Conservation (phyloP, 2,888 invertebrate genomes). For the Yponomeuta sedellus region DNA sequence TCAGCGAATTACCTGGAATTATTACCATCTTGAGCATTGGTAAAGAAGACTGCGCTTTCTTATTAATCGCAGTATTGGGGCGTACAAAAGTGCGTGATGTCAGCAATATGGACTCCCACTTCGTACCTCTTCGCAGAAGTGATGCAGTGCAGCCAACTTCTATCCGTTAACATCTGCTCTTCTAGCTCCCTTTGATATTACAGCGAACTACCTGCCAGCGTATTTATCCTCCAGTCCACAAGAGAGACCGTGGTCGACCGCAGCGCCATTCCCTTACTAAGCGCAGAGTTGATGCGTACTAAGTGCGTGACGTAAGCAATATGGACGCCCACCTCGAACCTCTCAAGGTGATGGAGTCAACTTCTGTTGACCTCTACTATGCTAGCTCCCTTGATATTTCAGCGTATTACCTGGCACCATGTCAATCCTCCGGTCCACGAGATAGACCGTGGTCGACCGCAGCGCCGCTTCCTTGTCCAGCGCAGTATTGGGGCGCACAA, state of each 20-base stretch:
- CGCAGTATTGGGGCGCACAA: slow-evolving; percentile 94
- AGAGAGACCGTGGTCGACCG: slow-evolving; percentile 98
- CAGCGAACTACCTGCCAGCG: slow-evolving; percentile 79
- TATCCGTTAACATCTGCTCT: not conserved
- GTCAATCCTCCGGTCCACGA: slow-evolving; percentile 94
- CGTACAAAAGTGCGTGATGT: too few species aligned
- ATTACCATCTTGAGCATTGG: too few species aligned
- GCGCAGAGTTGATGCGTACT: slow-evolving; percentile 92
- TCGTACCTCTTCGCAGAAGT: too few species aligned
- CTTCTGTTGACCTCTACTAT: too few species aligned
- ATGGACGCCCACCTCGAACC: slow-evolving; percentile 91
- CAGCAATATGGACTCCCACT: too few species aligned
- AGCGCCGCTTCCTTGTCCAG: slow-evolving; percentile 94
- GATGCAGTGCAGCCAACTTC: too few species aligned
- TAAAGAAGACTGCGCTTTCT: too few species aligned
- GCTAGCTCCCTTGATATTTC: not conserved
- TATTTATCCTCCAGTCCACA: slow-evolving; percentile 93
- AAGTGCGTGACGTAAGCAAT: slow-evolving; percentile 99
- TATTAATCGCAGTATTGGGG: too few species aligned
- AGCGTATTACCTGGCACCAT: slow-evolving; percentile 81
- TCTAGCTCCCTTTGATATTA: too few species aligned
- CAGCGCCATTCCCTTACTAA: slow-evolving; percentile 95
- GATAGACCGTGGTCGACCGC: slow-evolving; percentile 97
- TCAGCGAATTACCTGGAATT: too few species aligned
- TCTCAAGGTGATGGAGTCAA: not conserved